Evolutionary conservation across 2,113 vertebrate genomes (phyloP).

Genomic region (Lipophrys pholis): DNA sequence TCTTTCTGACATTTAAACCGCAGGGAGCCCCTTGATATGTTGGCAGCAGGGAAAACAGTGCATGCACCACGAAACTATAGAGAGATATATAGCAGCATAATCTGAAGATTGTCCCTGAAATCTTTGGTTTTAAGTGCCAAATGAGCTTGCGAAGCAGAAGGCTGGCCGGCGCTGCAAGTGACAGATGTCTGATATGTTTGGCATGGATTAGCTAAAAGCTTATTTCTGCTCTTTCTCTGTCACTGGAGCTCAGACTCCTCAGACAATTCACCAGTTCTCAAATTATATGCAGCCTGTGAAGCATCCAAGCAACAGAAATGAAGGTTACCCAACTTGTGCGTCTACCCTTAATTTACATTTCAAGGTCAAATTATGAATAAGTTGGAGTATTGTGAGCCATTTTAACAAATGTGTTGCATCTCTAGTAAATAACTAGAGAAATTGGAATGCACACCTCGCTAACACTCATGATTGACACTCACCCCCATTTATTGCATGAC

Average conservation of each 20-base stretch:
- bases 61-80: slow-evolving; percentile 44
- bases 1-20: slow-evolving; percentile 76
- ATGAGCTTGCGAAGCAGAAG: slow-evolving; percentile 63
- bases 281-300: slow-evolving; percentile 60
- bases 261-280: slow-evolving; percentile 64
- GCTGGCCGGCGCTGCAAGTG: slow-evolving; percentile 65
- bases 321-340: slow-evolving; percentile 48
- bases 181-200: slow-evolving; percentile 83
- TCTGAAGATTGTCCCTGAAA: slow-evolving; percentile 70
- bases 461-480: background rate
- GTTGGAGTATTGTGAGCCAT: background rate
- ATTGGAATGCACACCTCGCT: slow-evolving; percentile 9
- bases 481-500: background rate
- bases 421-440: slow-evolving; percentile 8
- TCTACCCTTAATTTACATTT: slow-evolving; percentile 25
- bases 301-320: slow-evolving; percentile 49
- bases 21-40: slow-evolving; percentile 57
- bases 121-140: slow-evolving; percentile 66
- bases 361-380: slow-evolving; percentile 49
- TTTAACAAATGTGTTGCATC: background rate
- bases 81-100: slow-evolving; percentile 52
- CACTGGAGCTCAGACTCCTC: slow-evolving; percentile 64
- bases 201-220: slow-evolving; percentile 76
- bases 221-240: slow-evolving; percentile 75
- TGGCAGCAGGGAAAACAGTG: slow-evolving; percentile 45